These are phyloP conservation scores for Saturnia pavonia DNA, from an alignment of 2,888 invertebrate species.

Conservation along the genomic window DNA sequence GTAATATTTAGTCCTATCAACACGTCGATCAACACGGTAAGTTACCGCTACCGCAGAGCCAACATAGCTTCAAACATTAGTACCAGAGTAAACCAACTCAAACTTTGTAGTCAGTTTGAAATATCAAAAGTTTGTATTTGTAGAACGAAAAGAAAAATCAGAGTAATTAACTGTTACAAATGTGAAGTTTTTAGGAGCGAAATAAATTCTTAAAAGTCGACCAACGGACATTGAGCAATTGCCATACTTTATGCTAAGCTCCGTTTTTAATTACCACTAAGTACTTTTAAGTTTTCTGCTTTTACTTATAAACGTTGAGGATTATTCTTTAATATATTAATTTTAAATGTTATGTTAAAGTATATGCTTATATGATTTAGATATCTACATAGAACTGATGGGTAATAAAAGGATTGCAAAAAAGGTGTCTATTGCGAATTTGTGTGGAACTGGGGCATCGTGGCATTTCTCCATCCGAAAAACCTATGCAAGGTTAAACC, in stretches of 20 bases:
- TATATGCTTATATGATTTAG: not conserved
- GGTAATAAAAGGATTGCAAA: not conserved
- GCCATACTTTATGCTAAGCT: slow-evolving; percentile 69
- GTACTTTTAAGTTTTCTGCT: slow-evolving; percentile 55
- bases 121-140: not conserved
- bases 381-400: not conserved
- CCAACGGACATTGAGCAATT: slow-evolving; percentile 69
- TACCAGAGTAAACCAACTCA: not conserved
- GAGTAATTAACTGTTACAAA: slow-evolving; percentile 40
- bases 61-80: not conserved
- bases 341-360: not conserved
- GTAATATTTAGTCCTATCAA: no score
- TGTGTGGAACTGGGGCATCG: not conserved
- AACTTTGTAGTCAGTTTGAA: not conserved
- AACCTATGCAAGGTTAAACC: no score
- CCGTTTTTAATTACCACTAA: slow-evolving; percentile 72
- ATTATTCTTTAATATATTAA: slow-evolving; percentile 44
- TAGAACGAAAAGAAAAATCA: slow-evolving; percentile 27
- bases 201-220: slow-evolving; percentile 57
- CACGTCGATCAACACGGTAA: no score
- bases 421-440: not conserved
- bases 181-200: slow-evolving; percentile 38
- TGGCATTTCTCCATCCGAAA: no score
- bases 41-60: not conserved
- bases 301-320: slow-evolving; percentile 44